Evolutionary conservation across 1,140 invertebrate species (phyloP), one percentile per base, ranked within the genome.

Genomic region (Drosophila sturtevanti): DNA sequence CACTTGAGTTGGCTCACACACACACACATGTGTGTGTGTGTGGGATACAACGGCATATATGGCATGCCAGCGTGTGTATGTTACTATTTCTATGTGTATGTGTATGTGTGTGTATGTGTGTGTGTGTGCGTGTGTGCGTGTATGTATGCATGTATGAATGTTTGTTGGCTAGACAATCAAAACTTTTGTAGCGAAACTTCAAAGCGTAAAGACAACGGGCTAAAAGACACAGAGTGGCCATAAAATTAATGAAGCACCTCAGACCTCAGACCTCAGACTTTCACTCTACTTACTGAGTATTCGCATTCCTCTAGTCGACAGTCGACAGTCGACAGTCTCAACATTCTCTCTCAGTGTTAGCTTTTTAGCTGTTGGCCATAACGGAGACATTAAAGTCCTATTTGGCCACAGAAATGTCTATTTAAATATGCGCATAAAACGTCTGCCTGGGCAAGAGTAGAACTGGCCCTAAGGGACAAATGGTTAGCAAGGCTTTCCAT

Each of bases 201-300:
- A 84, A 87, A 89, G 84, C 77, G 41, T 48, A 72, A 74, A 84
- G 63, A 51, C 73, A 74, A 71, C 64, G 51, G 41, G 41, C 41
- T 48, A 69, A 72, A 72, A 52, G 41, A 51, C 63, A 56, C 48
- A 18, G 34, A 63, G 60, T 61, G 85, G 70, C 84, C 79, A 87
- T 87, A 89, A 87, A 87, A 89, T 87, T 87, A 89, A 87, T 87
- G 85, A 87, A 87, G 85, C 84, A 85, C 72, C 82, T 76, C 68
- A 54, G 78, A 37, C 34, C 16, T n/a, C n/a, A n/a, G 24, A 31
- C 18, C 34, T 21, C 55, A 37, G 24, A 48, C 41, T 31, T 31
- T 31, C 27, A 31, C 27, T 31, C 27, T 31, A 6, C 0, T 31
- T 24, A 3, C 1, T 6, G 27, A 31, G 27, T 9, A 41, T 2